Base-by-base conservation (phyloP, 2,113 vertebrate genomes). In the Irena cyanogastra region DNA sequence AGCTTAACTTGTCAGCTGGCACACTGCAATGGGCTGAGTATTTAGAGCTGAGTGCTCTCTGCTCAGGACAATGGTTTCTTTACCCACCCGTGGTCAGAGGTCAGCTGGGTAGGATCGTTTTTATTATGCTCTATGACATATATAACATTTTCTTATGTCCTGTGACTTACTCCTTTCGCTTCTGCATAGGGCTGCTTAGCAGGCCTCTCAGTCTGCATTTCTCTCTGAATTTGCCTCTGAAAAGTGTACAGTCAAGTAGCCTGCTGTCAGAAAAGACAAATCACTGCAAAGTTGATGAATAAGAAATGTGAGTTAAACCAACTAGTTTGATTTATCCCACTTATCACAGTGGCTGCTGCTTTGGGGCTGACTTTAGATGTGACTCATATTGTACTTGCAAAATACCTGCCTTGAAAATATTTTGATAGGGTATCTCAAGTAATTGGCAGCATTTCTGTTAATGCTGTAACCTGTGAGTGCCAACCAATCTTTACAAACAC, bases 331-430 rank as follows among this genome's bases (percentile, higher is more conserved):
- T 93, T 93, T 94, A 89, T 50, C 56, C 61, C 91, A 83, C 75
- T 78, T 96, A 63, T 89, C 77, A 76, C 18, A 94, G 54, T 66
- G 57, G 14, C 47, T 90, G 70, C 75, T 84, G n/a, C 92, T 97
- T 93, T 21, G 50, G 87, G 83, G 19, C 21, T 56, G 42, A 93
- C 93, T 95, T 75, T 63, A 83, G 50, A 35, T 0, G 5, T 94
- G 92, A 95, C 87, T 96, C 89, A 87, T 50, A 52, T 95, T 93
- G 57, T 77, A 93, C 71, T 92, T 91, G 64, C 49, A 96, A 74
- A 93, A 90, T 44, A 85, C 53, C 39, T 87, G 31, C 87, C 87
- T 95, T 84, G 82, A 91, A 77, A 97, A 95, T 95, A 89, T 92
- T 96, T 78, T 93, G n/a, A 96, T n/a, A 47, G 70, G 23, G 6